phyloP scores from a whole-genome alignment of 2,888 invertebrate genomes.

The Hedychridium roseum region DNA sequence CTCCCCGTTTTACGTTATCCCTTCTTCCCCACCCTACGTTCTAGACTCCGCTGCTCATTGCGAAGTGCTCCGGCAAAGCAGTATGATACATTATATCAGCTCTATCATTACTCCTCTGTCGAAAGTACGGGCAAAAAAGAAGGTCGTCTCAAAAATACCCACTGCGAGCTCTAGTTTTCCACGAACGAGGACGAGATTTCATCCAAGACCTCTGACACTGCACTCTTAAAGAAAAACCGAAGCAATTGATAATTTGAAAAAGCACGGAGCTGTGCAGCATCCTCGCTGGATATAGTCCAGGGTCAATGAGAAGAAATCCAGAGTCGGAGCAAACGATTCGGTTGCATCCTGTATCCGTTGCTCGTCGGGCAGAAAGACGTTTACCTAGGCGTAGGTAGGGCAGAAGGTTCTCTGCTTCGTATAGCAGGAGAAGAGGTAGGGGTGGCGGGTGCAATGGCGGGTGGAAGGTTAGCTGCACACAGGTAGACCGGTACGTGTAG shows the following conservation, averaged over 20 bases:
- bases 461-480: slow-evolving; percentile 2
- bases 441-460: background rate
- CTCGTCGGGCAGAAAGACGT: slow-evolving; percentile 34
- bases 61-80: slow-evolving; percentile 50
- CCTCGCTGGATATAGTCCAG: no score
- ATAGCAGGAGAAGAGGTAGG: slow-evolving; percentile 5
- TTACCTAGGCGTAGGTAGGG: slow-evolving; percentile 25
- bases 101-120: slow-evolving; percentile 55
- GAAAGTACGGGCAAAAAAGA: background rate
- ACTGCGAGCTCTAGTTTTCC: background rate
- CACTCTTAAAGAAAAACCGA: no score
- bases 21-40: slow-evolving; percentile 19
- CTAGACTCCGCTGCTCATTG: slow-evolving; percentile 40
- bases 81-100: slow-evolving; percentile 57
- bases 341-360: slow-evolving; percentile 18
- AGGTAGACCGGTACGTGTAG: slow-evolving; percentile 21
- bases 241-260: no score
- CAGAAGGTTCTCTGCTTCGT: slow-evolving; percentile 31
- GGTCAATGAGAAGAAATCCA: no score
- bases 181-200: slow-evolving; percentile 4
- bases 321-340: no score
- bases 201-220: slow-evolving; percentile 2
- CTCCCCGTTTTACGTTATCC: slow-evolving; percentile 14
- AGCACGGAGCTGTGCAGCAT: no score
- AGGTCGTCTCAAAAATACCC: slow-evolving; percentile 12